Base-by-base conservation (phyloP, 64 coral and sea anemone genomes). In the Montipora capricornis region DNA sequence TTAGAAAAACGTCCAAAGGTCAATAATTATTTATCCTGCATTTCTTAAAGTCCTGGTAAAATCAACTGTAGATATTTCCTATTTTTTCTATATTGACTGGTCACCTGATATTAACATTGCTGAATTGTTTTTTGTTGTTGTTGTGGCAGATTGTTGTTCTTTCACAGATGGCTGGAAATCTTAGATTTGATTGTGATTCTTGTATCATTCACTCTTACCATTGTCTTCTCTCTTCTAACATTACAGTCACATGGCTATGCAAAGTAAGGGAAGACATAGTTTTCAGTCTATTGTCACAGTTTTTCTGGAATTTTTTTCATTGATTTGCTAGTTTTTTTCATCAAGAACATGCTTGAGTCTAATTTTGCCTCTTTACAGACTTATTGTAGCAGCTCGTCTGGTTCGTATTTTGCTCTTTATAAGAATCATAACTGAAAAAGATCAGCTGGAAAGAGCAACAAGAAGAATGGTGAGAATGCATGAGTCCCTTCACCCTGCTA, bases 111-210 rank as follows among this genome's bases (percentile, higher is more conserved):
- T 37, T 37, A 37, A 37, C 20, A 84, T 44, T 86, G 80, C 6
- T 3, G 5, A 2, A 50, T 5, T 61, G 51, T 52, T 20, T 68
- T 79, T 79, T 6, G 17, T 14, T 5, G 69, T 80, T 69, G 4
- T 91, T 70, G 22, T 87, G 86, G 66, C 80, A 98, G 97, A 16
- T 52, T 77, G 80, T 79, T 81, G 45, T 98, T 96, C 80, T 96
- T 98, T 80, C 93, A 98, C 64, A 91, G 89, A 53, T 98, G 97
- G 97, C 82, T 98, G 4, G 97, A 98, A 82, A 89, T 98, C 79
- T 16, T 98, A 73, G 97, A 98, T 79, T 59, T 96, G 84, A 44
- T 91, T 77, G 74, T 98, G 8, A 88, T 98, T 17, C 12, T 98
- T 4, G 75, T 92, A 9, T 98, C 97, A 52, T 98, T 98, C 69